Percentiles rank a stretch among this genome's conserved stretches.
Evolutionary conservation across 2,888 invertebrate genomes (phyloP).

Genomic region (Agrochola macilenta): DNA sequence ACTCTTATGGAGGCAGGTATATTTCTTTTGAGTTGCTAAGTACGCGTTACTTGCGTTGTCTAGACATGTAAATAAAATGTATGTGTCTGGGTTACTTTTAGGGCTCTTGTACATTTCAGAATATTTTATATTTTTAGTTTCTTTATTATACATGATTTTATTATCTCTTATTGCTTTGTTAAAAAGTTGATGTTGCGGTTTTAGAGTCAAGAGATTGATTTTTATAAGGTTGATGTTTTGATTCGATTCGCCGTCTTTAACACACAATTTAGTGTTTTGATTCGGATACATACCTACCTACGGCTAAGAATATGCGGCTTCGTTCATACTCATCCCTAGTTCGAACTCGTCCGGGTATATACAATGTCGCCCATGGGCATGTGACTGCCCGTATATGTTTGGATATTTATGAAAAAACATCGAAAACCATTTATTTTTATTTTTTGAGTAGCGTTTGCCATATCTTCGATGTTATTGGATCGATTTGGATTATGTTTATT

Average conservation of each 20-base stretch:
- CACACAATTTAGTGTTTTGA: neutral
- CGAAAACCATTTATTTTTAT: too few relatives aligned
- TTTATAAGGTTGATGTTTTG: constrained; percentile 1
- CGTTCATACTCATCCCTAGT: too few relatives aligned
- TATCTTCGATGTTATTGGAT: too few relatives aligned
- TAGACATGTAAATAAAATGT: constrained; percentile 68
- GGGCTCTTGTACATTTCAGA: constrained; percentile 37
- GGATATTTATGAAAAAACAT: too few relatives aligned
- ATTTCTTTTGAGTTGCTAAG: constrained; percentile 50
- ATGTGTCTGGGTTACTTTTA: constrained; percentile 65
- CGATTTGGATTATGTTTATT: too few relatives aligned
- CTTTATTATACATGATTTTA: constrained; percentile 4
- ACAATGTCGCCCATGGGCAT: too few relatives aligned
- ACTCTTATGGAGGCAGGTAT: constrained; percentile 17
- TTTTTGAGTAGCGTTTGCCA: too few relatives aligned
- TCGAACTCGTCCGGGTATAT: too few relatives aligned
- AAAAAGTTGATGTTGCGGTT: neutral
- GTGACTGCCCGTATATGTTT: too few relatives aligned
- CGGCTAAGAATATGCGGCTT: too few relatives aligned
- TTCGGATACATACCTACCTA: neutral
- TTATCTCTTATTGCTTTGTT: neutral
- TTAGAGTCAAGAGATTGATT: neutral
- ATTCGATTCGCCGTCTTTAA: constrained; percentile 19
- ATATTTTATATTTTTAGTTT: constrained; percentile 40
- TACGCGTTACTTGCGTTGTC: constrained; percentile 62